phyloP scores from a whole-genome alignment of 2,888 invertebrate species.

The Chouioia cunea region DNA sequence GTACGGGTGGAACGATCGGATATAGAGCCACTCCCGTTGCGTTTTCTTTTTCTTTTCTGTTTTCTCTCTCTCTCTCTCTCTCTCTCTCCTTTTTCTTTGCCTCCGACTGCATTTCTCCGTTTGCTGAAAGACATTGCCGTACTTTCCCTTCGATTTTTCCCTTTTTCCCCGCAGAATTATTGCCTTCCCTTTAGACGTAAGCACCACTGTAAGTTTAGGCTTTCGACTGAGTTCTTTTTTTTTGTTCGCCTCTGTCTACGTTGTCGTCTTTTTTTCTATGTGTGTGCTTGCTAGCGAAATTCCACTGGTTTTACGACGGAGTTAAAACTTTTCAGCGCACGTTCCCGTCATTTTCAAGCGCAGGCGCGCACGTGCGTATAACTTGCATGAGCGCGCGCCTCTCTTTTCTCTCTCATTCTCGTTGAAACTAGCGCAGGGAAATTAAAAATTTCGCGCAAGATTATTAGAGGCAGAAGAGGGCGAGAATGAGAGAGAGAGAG shows the following conservation, averaged over 20 bases:
- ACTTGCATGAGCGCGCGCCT: slow-evolving; percentile 33
- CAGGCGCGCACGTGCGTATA: slow-evolving; percentile 30
- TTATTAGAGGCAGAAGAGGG: slow-evolving; percentile 36
- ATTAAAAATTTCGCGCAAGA: slow-evolving; percentile 47
- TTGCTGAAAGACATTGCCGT: slow-evolving; percentile 29
- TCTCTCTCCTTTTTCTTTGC: neutral
- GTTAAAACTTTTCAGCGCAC: slow-evolving; percentile 35
- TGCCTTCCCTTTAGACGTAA: slow-evolving; percentile 42
- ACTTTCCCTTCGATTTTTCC: slow-evolving; percentile 35
- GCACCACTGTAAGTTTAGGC: slow-evolving; percentile 43
- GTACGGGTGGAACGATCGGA: slow-evolving; percentile 28
- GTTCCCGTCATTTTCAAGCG: slow-evolving; percentile 38
- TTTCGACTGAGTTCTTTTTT: slow-evolving; percentile 1
- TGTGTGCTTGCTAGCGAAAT: slow-evolving; percentile 28
- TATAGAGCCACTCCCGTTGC: slow-evolving; percentile 20
- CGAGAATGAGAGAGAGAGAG: neutral
- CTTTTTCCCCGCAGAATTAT: slow-evolving; percentile 36
- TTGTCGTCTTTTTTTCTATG: slow-evolving; percentile 30
- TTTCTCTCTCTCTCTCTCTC: neutral
- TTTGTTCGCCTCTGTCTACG: neutral
- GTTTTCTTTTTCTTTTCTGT: slow-evolving; percentile 23
- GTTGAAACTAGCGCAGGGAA: slow-evolving; percentile 32
- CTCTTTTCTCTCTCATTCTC: neutral
- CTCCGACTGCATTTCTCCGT: slow-evolving; percentile 8
- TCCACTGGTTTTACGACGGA: slow-evolving; percentile 29